Evolutionary conservation across 2,113 vertebrate genomes (phyloP).

Genomic region (Nematolebias whitei): DNA sequence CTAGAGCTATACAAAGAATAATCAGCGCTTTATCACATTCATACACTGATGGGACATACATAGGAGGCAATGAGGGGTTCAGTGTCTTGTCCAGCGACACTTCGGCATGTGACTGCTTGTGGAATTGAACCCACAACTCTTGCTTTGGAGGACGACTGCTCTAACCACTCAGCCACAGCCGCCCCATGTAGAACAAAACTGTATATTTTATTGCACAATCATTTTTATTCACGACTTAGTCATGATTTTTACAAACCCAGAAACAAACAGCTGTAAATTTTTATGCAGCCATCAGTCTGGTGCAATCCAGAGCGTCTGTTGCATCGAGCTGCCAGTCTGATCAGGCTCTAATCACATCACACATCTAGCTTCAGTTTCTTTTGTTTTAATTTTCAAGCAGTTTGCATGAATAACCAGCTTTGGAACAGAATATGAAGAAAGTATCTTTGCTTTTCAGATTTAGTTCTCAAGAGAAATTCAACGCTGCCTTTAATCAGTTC

Average conservation of each 20-base stretch:
- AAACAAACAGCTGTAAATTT: background rate
- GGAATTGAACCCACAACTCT: too few relatives aligned
- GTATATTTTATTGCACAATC: background rate
- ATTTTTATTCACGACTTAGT: background rate
- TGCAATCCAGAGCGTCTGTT: conserved; percentile 17
- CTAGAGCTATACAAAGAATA: too few relatives aligned
- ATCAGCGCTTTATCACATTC: too few relatives aligned
- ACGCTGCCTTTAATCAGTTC: conserved; percentile 10
- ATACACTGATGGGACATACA: too few relatives aligned
- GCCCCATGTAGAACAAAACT: background rate
- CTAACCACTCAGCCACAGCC: too few relatives aligned
- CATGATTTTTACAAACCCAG: background rate
- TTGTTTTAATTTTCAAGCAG: background rate
- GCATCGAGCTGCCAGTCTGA: background rate
- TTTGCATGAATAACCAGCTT: background rate
- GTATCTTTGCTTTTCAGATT: background rate
- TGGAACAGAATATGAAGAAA: background rate
- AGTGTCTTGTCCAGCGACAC: too few relatives aligned
- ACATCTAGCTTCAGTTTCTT: too few relatives aligned
- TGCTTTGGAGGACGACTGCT: too few relatives aligned
- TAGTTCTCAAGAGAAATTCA: conserved; percentile 9
- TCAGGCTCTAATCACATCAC: background rate
- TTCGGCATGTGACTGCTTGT: too few relatives aligned
- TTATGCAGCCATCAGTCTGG: conserved; percentile 6
- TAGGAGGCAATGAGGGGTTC: too few relatives aligned